A percentile compares a stretch with the other conserved stretches of the same genome.
phyloP scores from a whole-genome alignment of 2,888 invertebrate species.

The Brassicogethes aeneus region DNA sequence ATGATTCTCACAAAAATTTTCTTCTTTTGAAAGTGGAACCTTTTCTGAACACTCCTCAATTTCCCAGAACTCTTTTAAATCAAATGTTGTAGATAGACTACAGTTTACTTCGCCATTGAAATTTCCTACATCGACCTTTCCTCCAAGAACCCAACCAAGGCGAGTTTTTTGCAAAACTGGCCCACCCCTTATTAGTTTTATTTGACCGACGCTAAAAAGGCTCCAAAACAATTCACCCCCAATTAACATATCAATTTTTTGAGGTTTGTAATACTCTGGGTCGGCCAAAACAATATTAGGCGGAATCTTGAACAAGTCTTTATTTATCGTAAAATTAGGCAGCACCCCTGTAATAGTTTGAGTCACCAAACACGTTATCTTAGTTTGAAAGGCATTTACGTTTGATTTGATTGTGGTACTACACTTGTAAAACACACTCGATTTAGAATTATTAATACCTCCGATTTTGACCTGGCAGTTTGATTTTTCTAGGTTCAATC shows the following conservation, averaged over 20 bases:
- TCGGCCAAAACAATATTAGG: too few relatives aligned
- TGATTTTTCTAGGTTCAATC: too few relatives aligned
- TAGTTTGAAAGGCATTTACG: too few relatives aligned
- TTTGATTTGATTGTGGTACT: too few relatives aligned
- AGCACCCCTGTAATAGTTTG: too few relatives aligned
- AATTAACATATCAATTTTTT: neutral
- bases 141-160: neutral
- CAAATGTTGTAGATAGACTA: neutral
- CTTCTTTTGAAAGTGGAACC: neutral
- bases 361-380: too few relatives aligned
- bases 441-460: too few relatives aligned
- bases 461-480: too few relatives aligned
- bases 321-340: too few relatives aligned
- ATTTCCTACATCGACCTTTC: neutral
- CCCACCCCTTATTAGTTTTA: neutral
- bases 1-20: neutral
- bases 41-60: neutral
- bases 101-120: neutral
- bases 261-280: too few relatives aligned
- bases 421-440: too few relatives aligned
- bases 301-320: too few relatives aligned
- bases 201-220: neutral
- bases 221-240: neutral
- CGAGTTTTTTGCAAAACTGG: neutral
- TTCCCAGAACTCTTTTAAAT: constrained; percentile 2